Evolutionary conservation across 2,888 invertebrate genomes (phyloP), one percentile per base, ranked within the genome.

Genomic region (Hirtodrosophila confusa): DNA sequence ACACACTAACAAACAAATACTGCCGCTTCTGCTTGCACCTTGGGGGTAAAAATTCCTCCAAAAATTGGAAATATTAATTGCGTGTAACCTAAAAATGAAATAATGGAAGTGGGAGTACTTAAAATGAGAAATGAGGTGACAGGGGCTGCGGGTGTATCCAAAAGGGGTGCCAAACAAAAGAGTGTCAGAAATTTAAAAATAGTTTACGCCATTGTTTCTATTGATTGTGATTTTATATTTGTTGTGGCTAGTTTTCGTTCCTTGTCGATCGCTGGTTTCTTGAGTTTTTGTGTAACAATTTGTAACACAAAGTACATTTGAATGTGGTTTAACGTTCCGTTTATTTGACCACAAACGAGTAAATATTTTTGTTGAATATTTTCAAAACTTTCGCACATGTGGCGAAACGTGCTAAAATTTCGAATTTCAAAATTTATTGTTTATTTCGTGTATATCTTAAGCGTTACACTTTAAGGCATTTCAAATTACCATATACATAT

Each of bases 181-280:
- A 83, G 82, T 83, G 82, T 83, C 82, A 83, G 82, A 78, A 70
- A 66, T 86, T 83, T 83, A 83, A 44, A 83, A 83, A 83, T 83
- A 83, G 82, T 85, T 86, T 75, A 67, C 68, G 74, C 68, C 74
- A 65, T 69, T 72, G 75, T 80, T 85, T 85, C 82, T 66, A 85
- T 75, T 80, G 78, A 60, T 70, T 82, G 64, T 78, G 86, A 69
- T 83, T 73, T 70, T 53, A 71, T 50, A 51, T 53, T 63, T 62
- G 45, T 47, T 60, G 47, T 54, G 61, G 48, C 29, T 23, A 48
- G 10, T 54, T n/a, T 44, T 54, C 2, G 17, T 44, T 39, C 12
- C 40, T 8, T 62, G 47, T 37, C 57, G 65, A 65, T 53, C 33
- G 65, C 63, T 66, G 74, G 64, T 56, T 63, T 50, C 54, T 57